A percentile compares a stretch with the other conserved stretches of the same genome.
These are phyloP conservation scores for Fistularia tabacaria DNA, from an alignment of 2,797 vertebrate species.

Conservation along the genomic window DNA sequence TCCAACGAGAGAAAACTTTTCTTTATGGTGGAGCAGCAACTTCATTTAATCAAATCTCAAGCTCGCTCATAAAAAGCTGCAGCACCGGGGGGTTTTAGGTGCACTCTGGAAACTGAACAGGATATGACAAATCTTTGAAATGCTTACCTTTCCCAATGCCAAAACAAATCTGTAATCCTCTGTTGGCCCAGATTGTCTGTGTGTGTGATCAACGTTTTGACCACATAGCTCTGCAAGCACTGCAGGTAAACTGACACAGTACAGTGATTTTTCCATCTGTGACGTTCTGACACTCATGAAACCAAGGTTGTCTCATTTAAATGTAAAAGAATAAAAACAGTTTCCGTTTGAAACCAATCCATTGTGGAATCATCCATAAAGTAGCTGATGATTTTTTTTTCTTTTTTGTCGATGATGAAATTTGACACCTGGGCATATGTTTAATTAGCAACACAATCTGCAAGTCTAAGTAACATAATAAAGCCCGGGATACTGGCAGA, in stretches of 20 bases:
- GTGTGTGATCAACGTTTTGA: slow-evolving; percentile 36
- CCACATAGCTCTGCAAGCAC: slow-evolving; percentile 13
- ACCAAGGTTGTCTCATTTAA: too few species aligned
- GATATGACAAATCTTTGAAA: slow-evolving; percentile 64
- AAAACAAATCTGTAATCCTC: slow-evolving; percentile 59
- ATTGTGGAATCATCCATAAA: slow-evolving; percentile 5
- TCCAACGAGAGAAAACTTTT: slow-evolving; percentile 29
- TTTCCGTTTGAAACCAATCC: slow-evolving; percentile 1
- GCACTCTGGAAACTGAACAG: slow-evolving; percentile 38
- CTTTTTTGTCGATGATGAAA: slow-evolving; percentile 29
- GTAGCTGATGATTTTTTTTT: slow-evolving; percentile 1
- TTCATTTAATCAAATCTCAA: slow-evolving; percentile 60
- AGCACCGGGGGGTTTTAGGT: slow-evolving; percentile 32
- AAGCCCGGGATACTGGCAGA: slow-evolving; percentile 39
- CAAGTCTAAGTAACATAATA: slow-evolving; percentile 50
- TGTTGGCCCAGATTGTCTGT: slow-evolving; percentile 54
- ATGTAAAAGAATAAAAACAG: not conserved
- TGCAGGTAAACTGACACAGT: slow-evolving; percentile 12
- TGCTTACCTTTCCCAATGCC: slow-evolving; percentile 56
- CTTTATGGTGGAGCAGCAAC: slow-evolving; percentile 48
- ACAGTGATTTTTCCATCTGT: not conserved
- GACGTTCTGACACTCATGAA: too few species aligned
- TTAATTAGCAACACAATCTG: slow-evolving; percentile 58
- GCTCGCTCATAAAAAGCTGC: slow-evolving; percentile 49
- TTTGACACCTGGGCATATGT: slow-evolving; percentile 33